phyloP scores from a whole-genome alignment of 2,888 invertebrate species.

The Andrena flavipes region DNA sequence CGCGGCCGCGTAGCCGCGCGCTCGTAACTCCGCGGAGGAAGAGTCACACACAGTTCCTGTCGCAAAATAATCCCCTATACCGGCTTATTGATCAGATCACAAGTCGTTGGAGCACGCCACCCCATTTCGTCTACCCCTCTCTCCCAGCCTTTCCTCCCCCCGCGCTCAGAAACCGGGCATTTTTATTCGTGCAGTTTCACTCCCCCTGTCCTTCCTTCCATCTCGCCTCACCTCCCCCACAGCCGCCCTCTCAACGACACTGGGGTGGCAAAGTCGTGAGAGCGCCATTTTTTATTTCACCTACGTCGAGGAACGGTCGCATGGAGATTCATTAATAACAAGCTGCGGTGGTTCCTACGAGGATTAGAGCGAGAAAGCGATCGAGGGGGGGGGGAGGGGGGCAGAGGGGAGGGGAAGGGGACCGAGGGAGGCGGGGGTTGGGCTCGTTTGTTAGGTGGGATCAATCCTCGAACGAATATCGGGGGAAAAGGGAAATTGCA shows the following conservation, averaged over 20 bases:
- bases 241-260: conserved; percentile 73
- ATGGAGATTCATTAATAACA: conserved; percentile 73
- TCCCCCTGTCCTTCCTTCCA: conserved; percentile 65
- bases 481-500: conserved; percentile 51
- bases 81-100: conserved; percentile 84
- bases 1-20: not conserved
- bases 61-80: conserved; percentile 79
- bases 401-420: conserved; percentile 18
- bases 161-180: conserved; percentile 77
- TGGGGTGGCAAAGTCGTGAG: conserved; percentile 75
- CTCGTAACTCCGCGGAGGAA: conserved; percentile 37
- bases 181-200: conserved; percentile 82
- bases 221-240: conserved; percentile 70
- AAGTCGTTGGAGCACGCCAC: conserved; percentile 81
- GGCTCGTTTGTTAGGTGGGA: conserved; percentile 62
- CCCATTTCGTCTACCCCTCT: conserved; percentile 73
- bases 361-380: conserved; percentile 63
- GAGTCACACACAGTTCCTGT: conserved; percentile 59
- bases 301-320: conserved; percentile 67
- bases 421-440: not conserved
- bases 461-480: conserved; percentile 61
- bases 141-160: conserved; percentile 7
- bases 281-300: conserved; percentile 78
- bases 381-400: not conserved
- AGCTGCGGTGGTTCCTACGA: conserved; percentile 70